These are phyloP conservation scores for Arrhamphus sclerolepis DNA, from an alignment of 2,797 vertebrate species.

Conservation along the genomic window DNA sequence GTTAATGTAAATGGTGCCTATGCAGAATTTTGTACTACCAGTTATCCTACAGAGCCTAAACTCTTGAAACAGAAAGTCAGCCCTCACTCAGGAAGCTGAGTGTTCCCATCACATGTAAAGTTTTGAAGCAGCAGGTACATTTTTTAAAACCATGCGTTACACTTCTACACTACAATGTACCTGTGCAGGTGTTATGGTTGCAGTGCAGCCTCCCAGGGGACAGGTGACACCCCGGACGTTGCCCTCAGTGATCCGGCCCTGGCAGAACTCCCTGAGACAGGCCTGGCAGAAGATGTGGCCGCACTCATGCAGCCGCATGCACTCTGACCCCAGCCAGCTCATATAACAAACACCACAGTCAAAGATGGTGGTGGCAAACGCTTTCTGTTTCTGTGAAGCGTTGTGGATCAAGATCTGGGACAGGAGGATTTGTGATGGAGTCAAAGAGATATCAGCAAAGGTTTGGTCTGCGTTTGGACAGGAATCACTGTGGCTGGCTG, in stretches of 20 bases:
- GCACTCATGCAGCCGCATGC: constrained; percentile 82
- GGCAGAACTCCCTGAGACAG: constrained; percentile 87
- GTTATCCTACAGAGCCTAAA: no score
- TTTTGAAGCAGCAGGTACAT: no score
- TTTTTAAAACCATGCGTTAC: no score
- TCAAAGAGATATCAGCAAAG: not conserved
- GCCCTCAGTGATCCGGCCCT: constrained; percentile 87
- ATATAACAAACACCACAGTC: constrained; percentile 86
- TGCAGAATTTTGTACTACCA: no score
- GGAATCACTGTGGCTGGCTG: not conserved
- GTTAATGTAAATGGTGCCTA: no score
- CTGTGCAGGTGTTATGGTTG: constrained; percentile 86
- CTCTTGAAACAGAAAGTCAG: no score
- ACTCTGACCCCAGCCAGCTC: constrained; percentile 83
- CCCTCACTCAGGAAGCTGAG: no score
- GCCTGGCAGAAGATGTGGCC: constrained; percentile 86
- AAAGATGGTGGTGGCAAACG: constrained; percentile 83
- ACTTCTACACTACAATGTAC: constrained; percentile 73
- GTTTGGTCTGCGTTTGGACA: not conserved
- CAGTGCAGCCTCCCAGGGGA: constrained; percentile 83
- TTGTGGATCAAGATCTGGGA: constrained; percentile 86
- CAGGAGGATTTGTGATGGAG: constrained; percentile 68
- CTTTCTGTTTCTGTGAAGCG: constrained; percentile 80
- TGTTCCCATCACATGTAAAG: no score
- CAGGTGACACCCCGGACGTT: constrained; percentile 86